A percentile compares a stretch with the other conserved stretches of the same genome.
Evolutionary conservation across 2,113 vertebrate genomes (phyloP).

Genomic region (Pseudorasbora parva): DNA sequence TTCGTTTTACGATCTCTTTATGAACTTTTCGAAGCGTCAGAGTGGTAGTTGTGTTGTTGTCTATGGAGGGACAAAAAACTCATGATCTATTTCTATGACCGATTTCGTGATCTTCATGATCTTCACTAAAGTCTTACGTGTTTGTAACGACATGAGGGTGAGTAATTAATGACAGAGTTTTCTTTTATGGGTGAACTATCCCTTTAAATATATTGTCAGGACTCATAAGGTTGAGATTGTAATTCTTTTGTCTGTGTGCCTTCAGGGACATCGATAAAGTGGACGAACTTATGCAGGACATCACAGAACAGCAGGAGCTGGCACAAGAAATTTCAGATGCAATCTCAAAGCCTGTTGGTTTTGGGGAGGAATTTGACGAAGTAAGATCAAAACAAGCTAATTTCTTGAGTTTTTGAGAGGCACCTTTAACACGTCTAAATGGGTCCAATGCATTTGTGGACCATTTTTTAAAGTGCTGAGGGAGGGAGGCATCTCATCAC

Average conservation of each 20-base stretch:
- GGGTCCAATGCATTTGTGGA: not conserved
- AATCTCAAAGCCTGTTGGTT: slow-evolving; percentile 95
- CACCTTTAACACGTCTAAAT: not conserved
- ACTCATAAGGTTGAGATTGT: no score
- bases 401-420: not conserved
- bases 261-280: slow-evolving; percentile 98
- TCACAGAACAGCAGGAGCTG: slow-evolving; percentile 96
- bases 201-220: not conserved
- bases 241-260: not conserved
- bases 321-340: slow-evolving; percentile 97
- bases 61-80: no score
- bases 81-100: no score
- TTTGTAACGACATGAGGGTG: no score
- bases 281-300: slow-evolving; percentile 98
- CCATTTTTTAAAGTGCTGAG: not conserved
- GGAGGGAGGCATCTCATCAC: not conserved
- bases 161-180: no score
- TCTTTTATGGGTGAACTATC: no score
- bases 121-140: no score
- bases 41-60: no score
- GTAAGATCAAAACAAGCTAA: slow-evolving; percentile 69
- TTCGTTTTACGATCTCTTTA: no score
- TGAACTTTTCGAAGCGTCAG: no score
- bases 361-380: slow-evolving; percentile 97
- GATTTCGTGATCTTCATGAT: no score